Conservation (phyloP, 2,888 invertebrate species). For the Ferrisia virgata region DNA sequence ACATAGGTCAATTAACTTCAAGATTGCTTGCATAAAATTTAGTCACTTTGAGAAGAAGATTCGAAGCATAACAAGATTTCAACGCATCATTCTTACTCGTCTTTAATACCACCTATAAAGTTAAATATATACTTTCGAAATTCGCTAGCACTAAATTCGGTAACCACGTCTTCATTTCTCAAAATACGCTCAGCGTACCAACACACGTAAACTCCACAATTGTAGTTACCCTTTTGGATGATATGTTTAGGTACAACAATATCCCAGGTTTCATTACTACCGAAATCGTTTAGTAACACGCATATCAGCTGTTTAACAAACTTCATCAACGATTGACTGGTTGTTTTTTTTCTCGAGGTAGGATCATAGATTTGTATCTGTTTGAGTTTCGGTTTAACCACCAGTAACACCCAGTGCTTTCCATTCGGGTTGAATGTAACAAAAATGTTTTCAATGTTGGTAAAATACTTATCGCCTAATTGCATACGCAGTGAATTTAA, state of each 20-base stretch:
- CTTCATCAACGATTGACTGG: not conserved
- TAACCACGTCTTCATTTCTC: conserved; percentile 10
- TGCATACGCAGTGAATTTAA: conserved; percentile 8
- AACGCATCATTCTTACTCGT: not conserved
- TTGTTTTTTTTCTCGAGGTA: not conserved
- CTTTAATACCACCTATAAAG: not conserved
- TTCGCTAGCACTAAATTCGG: not conserved
- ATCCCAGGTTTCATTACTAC: not conserved
- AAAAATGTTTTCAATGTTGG: not conserved
- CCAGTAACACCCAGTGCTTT: not conserved
- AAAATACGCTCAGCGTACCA: conserved; percentile 33
- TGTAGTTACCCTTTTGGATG: not conserved
- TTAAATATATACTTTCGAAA: not conserved
- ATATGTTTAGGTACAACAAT: conserved; percentile 18
- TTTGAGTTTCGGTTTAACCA: not conserved
- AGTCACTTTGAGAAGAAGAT: not conserved
- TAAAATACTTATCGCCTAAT: conserved; percentile 11
- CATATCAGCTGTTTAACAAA: not conserved
- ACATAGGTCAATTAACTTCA: not conserved
- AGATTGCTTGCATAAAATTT: not conserved
- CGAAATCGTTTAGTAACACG: not conserved
- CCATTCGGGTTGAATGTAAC: not conserved
- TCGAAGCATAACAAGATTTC: not conserved
- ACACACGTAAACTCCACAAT: conserved; percentile 19
- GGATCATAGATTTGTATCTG: conserved; percentile 19